phyloP scores from a whole-genome alignment of 2,797 vertebrate genomes.

The Tamandua tetradactyla region DNA sequence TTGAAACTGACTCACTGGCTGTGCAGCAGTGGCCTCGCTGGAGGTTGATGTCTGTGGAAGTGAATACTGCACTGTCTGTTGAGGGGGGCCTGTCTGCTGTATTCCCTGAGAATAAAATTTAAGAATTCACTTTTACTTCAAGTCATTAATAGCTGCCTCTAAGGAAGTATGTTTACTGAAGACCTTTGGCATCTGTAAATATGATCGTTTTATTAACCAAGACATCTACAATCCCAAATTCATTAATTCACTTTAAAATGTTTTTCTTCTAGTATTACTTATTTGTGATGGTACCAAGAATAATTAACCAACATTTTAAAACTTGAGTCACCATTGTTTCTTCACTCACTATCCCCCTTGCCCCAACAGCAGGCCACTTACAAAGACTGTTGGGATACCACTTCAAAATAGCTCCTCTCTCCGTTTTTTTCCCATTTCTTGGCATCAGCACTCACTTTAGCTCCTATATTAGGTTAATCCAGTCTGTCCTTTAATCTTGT shows the following conservation, averaged over 20 bases:
- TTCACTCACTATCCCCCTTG: neutral
- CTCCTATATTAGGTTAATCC: neutral
- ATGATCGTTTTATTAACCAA: slow-evolving; percentile 45
- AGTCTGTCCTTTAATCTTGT: neutral
- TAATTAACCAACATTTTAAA: slow-evolving; percentile 13
- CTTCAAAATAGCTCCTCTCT: neutral
- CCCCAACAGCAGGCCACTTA: neutral
- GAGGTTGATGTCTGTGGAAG: slow-evolving; percentile 83
- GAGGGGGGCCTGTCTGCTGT: slow-evolving; percentile 82
- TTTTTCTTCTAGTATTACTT: neutral
- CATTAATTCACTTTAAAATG: slow-evolving; percentile 3
- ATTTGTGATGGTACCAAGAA: neutral
- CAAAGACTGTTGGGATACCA: neutral
- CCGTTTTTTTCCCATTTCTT: neutral
- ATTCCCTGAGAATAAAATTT: slow-evolving; percentile 79
- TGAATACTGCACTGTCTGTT: slow-evolving; percentile 86
- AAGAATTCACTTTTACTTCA: slow-evolving; percentile 51
- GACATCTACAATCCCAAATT: slow-evolving; percentile 39
- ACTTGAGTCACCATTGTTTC: neutral
- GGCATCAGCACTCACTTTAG: neutral
- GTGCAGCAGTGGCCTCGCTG: slow-evolving; percentile 78
- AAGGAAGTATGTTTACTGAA: slow-evolving; percentile 15
- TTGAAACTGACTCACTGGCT: slow-evolving; percentile 82
- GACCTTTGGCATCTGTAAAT: neutral
- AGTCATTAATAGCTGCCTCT: neutral